These are phyloP conservation scores for Drosophila pallidifrons DNA, from an alignment of 1,140 invertebrate species.

Conservation along the genomic window DNA sequence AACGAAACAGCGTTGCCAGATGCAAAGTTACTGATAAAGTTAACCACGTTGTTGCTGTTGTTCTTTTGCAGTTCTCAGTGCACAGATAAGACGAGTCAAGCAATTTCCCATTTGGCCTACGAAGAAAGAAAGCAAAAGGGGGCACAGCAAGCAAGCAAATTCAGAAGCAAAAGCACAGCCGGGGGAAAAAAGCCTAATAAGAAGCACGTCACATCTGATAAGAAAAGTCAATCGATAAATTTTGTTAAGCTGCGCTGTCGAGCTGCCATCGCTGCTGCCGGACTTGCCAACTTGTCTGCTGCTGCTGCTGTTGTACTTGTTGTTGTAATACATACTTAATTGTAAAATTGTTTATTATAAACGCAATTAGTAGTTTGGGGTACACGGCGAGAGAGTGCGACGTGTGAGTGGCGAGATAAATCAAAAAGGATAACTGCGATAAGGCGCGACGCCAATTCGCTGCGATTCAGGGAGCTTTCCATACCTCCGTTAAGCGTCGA, in stretches of 20 bases:
- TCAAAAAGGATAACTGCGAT: constrained; percentile 76
- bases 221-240: constrained; percentile 48
- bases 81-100: constrained; percentile 29
- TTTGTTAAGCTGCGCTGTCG: constrained; percentile 19
- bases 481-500: neutral
- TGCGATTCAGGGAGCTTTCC: constrained; percentile 30
- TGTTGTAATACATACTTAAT: constrained; percentile 44
- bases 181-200: constrained; percentile 39
- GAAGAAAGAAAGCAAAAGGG: constrained; percentile 24
- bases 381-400: constrained; percentile 28
- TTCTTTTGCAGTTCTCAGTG: constrained; percentile 53
- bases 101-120: constrained; percentile 43
- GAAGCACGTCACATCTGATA: constrained; percentile 58
- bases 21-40: constrained; percentile 39
- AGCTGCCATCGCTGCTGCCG: constrained; percentile 2
- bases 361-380: constrained; percentile 49
- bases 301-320: no score
- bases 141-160: neutral
- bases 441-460: constrained; percentile 59
- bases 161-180: no score
- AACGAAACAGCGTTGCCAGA: constrained; percentile 21
- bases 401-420: constrained; percentile 73
- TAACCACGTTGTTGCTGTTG: constrained; percentile 21
- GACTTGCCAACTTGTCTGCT: constrained; percentile 22
- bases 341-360: constrained; percentile 77